phyloP scores from a whole-genome alignment of 2,888 invertebrate species.

The Criorhina ranunculi region DNA sequence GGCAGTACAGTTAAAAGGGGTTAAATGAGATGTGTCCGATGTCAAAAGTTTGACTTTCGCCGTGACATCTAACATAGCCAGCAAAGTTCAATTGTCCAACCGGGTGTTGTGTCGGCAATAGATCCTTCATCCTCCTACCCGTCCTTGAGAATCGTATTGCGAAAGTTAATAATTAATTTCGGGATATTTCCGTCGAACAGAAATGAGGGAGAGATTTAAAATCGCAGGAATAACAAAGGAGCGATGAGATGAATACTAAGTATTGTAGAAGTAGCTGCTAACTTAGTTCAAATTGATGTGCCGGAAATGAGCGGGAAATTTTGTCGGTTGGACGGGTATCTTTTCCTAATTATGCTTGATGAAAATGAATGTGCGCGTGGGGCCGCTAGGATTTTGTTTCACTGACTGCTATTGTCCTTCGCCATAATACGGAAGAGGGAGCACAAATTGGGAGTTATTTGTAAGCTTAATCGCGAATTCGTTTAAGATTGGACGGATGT shows the following conservation, averaged over 20 bases:
- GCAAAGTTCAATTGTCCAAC: conserved; percentile 41
- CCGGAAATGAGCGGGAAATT: conserved; percentile 54
- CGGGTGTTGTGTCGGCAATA: conserved; percentile 1
- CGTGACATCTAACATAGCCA: conserved; percentile 20
- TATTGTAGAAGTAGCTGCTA: conserved; percentile 53
- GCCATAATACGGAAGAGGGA: too few species aligned
- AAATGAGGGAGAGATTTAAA: conserved; percentile 14
- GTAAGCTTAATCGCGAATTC: neutral
- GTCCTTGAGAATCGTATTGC: conserved; percentile 5
- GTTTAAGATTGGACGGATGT: neutral
- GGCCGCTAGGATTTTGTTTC: conserved; percentile 14
- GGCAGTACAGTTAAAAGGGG: conserved; percentile 2
- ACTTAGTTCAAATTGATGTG: conserved; percentile 68
- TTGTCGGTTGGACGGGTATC: conserved; percentile 36
- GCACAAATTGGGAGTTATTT: neutral
- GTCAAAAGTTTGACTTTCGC: conserved; percentile 28
- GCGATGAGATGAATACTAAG: conserved; percentile 9
- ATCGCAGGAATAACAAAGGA: neutral
- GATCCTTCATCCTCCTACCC: neutral
- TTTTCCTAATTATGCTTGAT: conserved; percentile 34
- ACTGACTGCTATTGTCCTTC: neutral
- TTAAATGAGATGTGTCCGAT: conserved; percentile 50
- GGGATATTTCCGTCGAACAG: conserved; percentile 17
- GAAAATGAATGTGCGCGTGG: conserved; percentile 45
- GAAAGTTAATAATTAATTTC: conserved; percentile 50